A percentile compares a stretch with the other conserved stretches of the same genome.
Conservation (phyloP, 2,113 vertebrate species). For the Zosterops japonicus region DNA sequence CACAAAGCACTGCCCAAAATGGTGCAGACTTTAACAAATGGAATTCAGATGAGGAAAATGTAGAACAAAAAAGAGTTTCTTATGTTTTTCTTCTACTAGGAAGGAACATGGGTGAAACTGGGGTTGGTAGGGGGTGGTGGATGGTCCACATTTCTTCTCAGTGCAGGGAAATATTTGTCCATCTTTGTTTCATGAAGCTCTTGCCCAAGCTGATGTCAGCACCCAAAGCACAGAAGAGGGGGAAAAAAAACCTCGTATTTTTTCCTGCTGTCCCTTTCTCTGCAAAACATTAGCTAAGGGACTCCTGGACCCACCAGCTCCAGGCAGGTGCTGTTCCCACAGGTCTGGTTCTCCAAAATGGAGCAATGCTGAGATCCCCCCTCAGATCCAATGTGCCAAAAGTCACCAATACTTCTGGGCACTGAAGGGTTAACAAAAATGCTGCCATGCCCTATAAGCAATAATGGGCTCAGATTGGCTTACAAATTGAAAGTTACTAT, state of each 20-base stretch:
- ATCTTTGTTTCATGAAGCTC: not conserved
- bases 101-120: not conserved
- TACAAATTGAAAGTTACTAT: constrained; percentile 10
- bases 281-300: not conserved
- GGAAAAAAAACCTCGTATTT: not conserved
- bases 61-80: not conserved
- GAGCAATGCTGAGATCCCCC: not conserved
- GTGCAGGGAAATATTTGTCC: not conserved
- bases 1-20: not conserved
- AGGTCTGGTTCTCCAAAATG: not conserved
- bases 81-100: not conserved
- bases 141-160: not conserved
- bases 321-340: not conserved
- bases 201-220: not conserved
- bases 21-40: not conserved
- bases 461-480: not conserved
- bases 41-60: not conserved
- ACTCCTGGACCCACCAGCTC: not conserved
- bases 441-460: not conserved
- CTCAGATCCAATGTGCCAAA: not conserved
- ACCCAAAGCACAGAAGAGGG: not conserved
- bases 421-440: not conserved
- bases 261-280: not conserved
- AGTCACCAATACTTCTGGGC: not conserved
- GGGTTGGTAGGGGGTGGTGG: not conserved